These are phyloP conservation scores for Anolis sagrei DNA, from an alignment of 2,113 vertebrate species.

Conservation along the genomic window DNA sequence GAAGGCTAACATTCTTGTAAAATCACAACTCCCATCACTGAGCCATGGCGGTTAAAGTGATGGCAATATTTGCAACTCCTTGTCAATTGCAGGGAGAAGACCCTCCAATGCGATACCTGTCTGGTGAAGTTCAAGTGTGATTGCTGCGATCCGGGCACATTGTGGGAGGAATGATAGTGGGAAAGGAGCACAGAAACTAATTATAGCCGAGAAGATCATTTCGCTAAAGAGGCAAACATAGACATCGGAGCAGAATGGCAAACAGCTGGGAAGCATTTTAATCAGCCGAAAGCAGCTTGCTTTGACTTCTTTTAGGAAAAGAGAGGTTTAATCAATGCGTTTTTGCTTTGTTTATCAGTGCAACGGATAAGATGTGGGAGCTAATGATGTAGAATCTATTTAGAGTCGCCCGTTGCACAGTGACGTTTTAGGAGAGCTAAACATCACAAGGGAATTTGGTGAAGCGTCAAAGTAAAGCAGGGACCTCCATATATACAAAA, in stretches of 20 bases:
- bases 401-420: not conserved
- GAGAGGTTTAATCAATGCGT: constrained; percentile 36
- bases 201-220: constrained; percentile 31
- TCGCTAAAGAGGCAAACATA: constrained; percentile 25
- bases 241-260: constrained; percentile 15
- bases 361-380: constrained; percentile 23
- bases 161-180: not conserved
- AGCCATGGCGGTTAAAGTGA: too few species aligned
- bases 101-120: not conserved
- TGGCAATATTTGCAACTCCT: not conserved
- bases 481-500: too few species aligned
- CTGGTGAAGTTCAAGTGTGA: not conserved
- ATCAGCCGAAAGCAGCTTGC: constrained; percentile 17
- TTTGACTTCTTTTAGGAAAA: constrained; percentile 11
- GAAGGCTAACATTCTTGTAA: too few species aligned
- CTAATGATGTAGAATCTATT: constrained; percentile 14
- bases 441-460: not conserved
- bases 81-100: not conserved
- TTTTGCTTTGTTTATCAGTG: constrained; percentile 22
- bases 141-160: not conserved
- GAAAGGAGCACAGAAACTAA: constrained; percentile 44
- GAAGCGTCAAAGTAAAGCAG: too few species aligned
- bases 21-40: too few species aligned
- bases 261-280: constrained; percentile 45
- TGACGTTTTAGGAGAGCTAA: constrained; percentile 24